These are phyloP conservation scores for Ostrea denselamellosa DNA, from an alignment of 1,140 invertebrate genomes.

Conservation along the genomic window DNA sequence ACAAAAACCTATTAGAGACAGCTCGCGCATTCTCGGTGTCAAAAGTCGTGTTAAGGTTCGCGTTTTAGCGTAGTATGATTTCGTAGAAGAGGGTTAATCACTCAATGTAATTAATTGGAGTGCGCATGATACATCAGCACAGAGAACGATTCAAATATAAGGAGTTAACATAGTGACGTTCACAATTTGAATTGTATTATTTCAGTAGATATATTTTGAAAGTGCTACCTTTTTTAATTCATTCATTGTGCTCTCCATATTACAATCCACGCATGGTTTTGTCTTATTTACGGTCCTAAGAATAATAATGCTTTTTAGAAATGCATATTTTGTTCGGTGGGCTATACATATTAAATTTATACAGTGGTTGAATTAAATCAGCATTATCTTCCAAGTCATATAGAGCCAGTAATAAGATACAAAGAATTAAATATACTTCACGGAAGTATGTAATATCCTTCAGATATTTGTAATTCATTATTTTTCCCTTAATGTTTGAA, in stretches of 20 bases:
- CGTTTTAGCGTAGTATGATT: not conserved
- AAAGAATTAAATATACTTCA: too few species aligned
- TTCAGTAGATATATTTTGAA: not conserved
- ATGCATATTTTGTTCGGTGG: too few species aligned
- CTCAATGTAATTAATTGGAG: slow-evolving; percentile 30
- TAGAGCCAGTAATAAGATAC: too few species aligned
- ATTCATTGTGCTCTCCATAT: not conserved
- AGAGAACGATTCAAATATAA: not conserved
- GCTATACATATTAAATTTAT: not conserved
- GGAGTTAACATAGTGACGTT: not conserved
- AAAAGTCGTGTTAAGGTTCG: not conserved
- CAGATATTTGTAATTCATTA: too few species aligned
- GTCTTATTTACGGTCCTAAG: too few species aligned
- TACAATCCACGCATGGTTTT: not conserved
- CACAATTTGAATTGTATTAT: not conserved
- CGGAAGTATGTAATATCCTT: too few species aligned
- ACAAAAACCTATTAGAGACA: not conserved
- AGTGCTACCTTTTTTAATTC: not conserved
- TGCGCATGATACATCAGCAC: not conserved
- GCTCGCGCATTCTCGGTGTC: not conserved
- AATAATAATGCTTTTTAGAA: too few species aligned
- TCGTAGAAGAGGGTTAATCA: not conserved
- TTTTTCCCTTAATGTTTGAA: too few species aligned
- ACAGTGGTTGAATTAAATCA: not conserved
- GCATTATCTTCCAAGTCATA: too few species aligned